Percentiles rank a stretch among this genome's conserved stretches.
These are phyloP conservation scores for Vanessa tameamea DNA, from an alignment of 1,140 invertebrate species.

Conservation along the genomic window DNA sequence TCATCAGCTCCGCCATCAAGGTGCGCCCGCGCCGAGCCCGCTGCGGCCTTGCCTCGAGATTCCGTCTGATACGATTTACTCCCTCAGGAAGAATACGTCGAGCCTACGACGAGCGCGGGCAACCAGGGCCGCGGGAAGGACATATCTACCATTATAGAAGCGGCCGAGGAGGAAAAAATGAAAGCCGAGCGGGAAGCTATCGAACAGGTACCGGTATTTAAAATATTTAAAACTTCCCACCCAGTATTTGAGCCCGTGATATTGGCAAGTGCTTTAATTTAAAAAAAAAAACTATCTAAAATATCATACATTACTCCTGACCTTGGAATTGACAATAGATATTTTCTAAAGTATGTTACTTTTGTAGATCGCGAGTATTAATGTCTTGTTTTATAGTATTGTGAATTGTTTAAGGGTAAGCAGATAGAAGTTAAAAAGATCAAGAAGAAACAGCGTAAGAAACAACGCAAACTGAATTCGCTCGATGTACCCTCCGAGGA, in stretches of 20 bases:
- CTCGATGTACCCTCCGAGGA: constrained; percentile 91
- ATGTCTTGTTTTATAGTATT: neutral
- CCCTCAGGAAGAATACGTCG: constrained; percentile 84
- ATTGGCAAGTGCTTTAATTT: no score
- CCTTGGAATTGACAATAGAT: no score
- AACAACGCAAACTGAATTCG: constrained; percentile 88
- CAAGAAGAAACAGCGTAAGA: constrained; percentile 83
- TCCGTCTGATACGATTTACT: no score
- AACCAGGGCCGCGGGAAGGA: constrained; percentile 93
- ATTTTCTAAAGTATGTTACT: no score
- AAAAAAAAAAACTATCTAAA: no score
- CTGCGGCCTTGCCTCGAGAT: neutral
- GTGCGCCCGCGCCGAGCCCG: constrained; percentile 53
- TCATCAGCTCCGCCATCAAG: constrained; percentile 95
- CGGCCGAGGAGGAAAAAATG: constrained; percentile 86
- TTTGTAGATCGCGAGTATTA: no score
- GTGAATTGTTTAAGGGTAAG: constrained; percentile 57
- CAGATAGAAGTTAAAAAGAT: constrained; percentile 74
- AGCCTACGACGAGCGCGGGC: constrained; percentile 87
- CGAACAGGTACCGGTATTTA: constrained; percentile 62
- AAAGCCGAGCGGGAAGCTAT: constrained; percentile 74
- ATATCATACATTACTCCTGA: no score
- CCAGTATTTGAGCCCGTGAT: no score
- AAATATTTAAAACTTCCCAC: neutral
- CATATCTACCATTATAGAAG: constrained; percentile 93